A percentile compares a stretch with the other conserved stretches of the same genome.
Evolutionary conservation across 2,888 invertebrate species (phyloP).

Genomic region (Xanthia togata): DNA sequence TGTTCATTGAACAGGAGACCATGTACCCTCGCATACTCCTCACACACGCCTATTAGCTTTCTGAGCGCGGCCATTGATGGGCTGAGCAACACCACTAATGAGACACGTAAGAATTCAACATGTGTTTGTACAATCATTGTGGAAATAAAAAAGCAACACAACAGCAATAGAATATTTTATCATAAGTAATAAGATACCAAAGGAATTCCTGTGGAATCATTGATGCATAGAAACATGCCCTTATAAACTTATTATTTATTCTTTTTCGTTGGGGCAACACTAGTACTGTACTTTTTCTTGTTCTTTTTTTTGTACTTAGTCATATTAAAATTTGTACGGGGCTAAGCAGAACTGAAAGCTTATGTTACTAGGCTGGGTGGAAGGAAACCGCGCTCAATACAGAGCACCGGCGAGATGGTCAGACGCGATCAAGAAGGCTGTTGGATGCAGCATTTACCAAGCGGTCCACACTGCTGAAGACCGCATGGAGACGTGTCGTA

Average conservation of each 20-base stretch:
- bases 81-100: too few species aligned
- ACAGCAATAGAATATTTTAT: constrained; percentile 54
- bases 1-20: too few species aligned
- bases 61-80: too few species aligned
- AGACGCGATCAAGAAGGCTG: too few species aligned
- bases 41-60: too few species aligned
- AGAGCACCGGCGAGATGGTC: too few species aligned
- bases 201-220: constrained; percentile 47
- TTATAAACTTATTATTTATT: constrained; percentile 12
- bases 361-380: too few species aligned
- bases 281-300: neutral
- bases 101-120: constrained; percentile 34
- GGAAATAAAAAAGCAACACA: constrained; percentile 40
- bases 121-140: constrained; percentile 34
- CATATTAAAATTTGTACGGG: neutral
- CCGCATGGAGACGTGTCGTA: too few species aligned
- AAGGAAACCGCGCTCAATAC: too few species aligned
- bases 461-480: too few species aligned
- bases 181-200: constrained; percentile 46
- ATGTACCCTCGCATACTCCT: too few species aligned
- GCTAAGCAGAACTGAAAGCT: neutral
- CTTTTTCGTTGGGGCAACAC: neutral
- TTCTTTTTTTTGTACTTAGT: neutral
- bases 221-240: constrained; percentile 35
- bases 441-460: too few species aligned